Base-by-base conservation (phyloP, 2,888 invertebrate species). In the Drosophila kuntzei region DNA sequence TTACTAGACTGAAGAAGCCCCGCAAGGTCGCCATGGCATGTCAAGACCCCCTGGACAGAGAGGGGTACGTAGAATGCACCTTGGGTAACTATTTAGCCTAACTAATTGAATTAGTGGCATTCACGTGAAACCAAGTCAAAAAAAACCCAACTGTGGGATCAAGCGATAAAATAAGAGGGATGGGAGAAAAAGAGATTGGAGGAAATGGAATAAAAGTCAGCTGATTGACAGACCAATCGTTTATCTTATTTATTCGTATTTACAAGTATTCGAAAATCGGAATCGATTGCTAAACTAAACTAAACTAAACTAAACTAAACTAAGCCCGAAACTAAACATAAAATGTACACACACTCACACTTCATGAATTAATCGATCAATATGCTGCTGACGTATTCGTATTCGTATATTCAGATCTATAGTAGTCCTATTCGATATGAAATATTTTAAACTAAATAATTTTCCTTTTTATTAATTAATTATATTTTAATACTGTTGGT, bases 211-310 rank as follows among this genome's bases (percentile, higher is more conserved):
- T 85, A 59, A 81, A 79, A 83, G 63, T 71, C 83, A 79, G 86
- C 82, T 79, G 79, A 72, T 83, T 72, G 86, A 76, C 73, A 74
- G 85, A 79, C 76, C 87, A 85, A 81, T 85, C 39, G 60, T 67
- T 61, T 64, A 74, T 71, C 85, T 86, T 83, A 81, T 83, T 83
- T 87, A 71, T 87, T 84, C 50, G 69, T 79, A 83, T 87, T 85
- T 83, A 83, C 87, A 87, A 68, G 60, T 72, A 68, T 81, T 67
- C 57, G 63, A 67, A 60, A 39, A 57, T 44, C 55, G 49, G 25
- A 60, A 81, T 76, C 68, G 77, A 81, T 82, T 61, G 71, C 76
- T 80, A 81, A 79, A n/a, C n/a, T n/a, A n/a, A n/a, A n/a, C n/a
- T n/a, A 2, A 46, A 46, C 46, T 27, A 9, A 18, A 55, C 54